Conservation (phyloP, 2,888 invertebrate species). For the Limnephilus lunatus region DNA sequence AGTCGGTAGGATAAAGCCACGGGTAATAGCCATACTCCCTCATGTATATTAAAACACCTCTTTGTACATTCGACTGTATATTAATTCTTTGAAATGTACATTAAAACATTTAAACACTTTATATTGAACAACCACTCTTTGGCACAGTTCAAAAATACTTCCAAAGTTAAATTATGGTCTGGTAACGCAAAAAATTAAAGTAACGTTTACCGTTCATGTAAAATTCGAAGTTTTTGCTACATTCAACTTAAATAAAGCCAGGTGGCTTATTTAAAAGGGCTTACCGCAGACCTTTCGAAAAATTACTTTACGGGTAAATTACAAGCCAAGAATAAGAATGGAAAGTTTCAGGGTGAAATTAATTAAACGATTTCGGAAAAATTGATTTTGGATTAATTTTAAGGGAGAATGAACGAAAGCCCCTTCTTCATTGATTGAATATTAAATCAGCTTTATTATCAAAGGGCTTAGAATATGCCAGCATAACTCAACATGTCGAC, state of each 20-base stretch:
- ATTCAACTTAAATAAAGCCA: neutral
- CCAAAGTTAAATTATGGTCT: neutral
- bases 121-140: too few species aligned
- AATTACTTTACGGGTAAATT: neutral
- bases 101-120: too few species aligned
- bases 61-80: too few species aligned
- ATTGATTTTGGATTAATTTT: neutral
- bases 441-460: neutral
- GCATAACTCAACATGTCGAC: too few species aligned
- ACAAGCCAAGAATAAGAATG: neutral
- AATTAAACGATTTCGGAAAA: neutral
- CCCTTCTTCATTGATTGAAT: neutral
- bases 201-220: neutral
- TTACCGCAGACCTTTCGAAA: neutral
- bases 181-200: neutral
- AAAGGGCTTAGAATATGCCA: too few species aligned
- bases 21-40: too few species aligned
- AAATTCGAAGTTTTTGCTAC: neutral
- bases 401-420: neutral
- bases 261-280: neutral
- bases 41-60: too few species aligned
- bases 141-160: neutral
- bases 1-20: too few species aligned
- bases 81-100: neutral
- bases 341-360: neutral